Percentiles rank a stretch among this genome's conserved stretches.
These are phyloP conservation scores for Chouioia cunea DNA, from an alignment of 2,888 invertebrate genomes.

Conservation along the genomic window DNA sequence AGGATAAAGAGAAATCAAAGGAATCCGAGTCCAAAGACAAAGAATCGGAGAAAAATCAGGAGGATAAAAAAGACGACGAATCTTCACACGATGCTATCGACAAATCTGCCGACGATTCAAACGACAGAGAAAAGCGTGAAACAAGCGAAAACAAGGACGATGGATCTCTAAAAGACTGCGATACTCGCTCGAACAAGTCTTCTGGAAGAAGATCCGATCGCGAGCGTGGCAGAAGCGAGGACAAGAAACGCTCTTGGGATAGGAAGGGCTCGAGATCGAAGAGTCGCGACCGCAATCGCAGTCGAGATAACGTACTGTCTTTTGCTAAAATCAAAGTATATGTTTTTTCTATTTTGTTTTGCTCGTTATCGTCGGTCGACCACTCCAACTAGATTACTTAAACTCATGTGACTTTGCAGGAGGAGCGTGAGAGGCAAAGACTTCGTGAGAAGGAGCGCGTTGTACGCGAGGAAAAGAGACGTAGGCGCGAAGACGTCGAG, in stretches of 20 bases:
- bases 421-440: conserved; percentile 81
- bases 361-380: conserved; percentile 1
- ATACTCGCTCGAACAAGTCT: conserved; percentile 71
- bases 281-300: conserved; percentile 70
- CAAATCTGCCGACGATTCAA: conserved; percentile 21
- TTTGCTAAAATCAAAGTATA: conserved; percentile 84
- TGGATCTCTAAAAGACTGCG: conserved; percentile 62
- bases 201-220: conserved; percentile 67
- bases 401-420: conserved; percentile 66
- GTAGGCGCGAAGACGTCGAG: conserved; percentile 82
- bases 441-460: conserved; percentile 83
- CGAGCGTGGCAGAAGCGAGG: conserved; percentile 63
- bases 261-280: conserved; percentile 58
- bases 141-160: conserved; percentile 68
- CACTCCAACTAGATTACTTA: not conserved
- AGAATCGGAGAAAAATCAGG: conserved; percentile 69
- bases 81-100: conserved; percentile 20
- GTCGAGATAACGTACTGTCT: conserved; percentile 77
- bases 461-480: conserved; percentile 83
- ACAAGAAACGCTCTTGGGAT: conserved; percentile 65
- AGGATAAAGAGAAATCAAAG: conserved; percentile 60
- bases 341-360: conserved; percentile 40
- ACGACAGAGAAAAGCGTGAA: conserved; percentile 61
- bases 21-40: conserved; percentile 65
- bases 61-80: conserved; percentile 34